These are phyloP conservation scores for Drosophila paramelanica DNA, from an alignment of 2,888 invertebrate species.

Conservation along the genomic window DNA sequence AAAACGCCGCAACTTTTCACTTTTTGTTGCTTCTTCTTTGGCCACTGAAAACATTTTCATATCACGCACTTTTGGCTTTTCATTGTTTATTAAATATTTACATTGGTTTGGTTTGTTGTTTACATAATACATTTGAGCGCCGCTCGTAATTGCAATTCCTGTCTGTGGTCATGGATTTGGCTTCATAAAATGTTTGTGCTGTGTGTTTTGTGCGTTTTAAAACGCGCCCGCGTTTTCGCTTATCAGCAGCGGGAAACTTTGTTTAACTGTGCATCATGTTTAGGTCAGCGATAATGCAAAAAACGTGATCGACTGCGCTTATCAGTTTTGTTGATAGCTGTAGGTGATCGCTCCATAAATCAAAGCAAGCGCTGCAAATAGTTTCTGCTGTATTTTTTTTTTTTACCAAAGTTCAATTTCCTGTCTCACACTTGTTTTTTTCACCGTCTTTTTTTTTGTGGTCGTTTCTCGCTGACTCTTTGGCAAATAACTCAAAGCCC, in stretches of 20 bases:
- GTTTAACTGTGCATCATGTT: constrained; percentile 16
- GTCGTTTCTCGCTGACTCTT: constrained; percentile 31
- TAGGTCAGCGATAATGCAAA: constrained; percentile 30
- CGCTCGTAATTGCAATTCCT: constrained; percentile 23
- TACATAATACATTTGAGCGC: constrained; percentile 52
- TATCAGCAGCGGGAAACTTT: neutral
- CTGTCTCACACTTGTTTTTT: constrained; percentile 36
- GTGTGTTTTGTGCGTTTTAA: constrained; percentile 3
- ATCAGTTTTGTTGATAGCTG: constrained; percentile 12
- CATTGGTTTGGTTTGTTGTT: constrained; percentile 39
- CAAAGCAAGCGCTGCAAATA: constrained; percentile 13
- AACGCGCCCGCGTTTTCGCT: constrained; percentile 23
- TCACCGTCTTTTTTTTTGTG: constrained; percentile 11
- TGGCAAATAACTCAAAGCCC: constrained; percentile 66
- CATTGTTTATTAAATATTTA: constrained; percentile 54
- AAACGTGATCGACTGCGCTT: constrained; percentile 58
- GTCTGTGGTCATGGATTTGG: constrained; percentile 54
- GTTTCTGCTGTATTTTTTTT: constrained; percentile 3
- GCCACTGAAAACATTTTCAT: constrained; percentile 48
- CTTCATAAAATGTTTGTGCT: neutral
- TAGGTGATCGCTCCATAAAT: constrained; percentile 3
- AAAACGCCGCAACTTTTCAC: constrained; percentile 67
- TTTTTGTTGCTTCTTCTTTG: constrained; percentile 18
- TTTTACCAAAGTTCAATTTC: constrained; percentile 67
- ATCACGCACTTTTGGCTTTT: constrained; percentile 64